Evolutionary conservation across 2,797 vertebrate species (phyloP).

Genomic region (Gymnothorax javanicus): DNA sequence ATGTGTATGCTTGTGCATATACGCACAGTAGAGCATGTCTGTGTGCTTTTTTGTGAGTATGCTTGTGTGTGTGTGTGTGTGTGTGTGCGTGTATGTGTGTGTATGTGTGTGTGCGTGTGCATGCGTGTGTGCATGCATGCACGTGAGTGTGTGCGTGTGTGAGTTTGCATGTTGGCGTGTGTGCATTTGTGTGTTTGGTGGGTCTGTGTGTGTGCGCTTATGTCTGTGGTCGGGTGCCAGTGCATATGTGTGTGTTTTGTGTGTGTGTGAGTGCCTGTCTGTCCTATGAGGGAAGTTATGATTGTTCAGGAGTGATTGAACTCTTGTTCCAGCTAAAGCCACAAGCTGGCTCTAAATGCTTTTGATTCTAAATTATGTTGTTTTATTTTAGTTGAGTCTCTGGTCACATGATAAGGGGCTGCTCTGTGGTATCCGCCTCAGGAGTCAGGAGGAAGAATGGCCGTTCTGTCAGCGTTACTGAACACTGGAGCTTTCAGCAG

Average conservation of each 20-base stretch:
- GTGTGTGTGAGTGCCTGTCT: neutral
- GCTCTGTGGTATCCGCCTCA: neutral
- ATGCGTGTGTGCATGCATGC: neutral
- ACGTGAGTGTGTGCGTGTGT: neutral
- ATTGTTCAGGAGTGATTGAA: neutral
- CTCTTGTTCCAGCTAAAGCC: neutral
- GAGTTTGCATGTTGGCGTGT: neutral
- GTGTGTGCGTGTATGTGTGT: neutral
- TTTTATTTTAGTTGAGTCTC: neutral
- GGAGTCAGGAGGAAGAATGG: neutral
- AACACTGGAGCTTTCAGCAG: conserved; percentile 4
- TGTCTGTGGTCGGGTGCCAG: neutral
- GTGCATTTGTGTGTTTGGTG: neutral
- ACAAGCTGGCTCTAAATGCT: neutral
- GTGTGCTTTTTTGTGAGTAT: too few relatives aligned
- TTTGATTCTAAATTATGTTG: neutral
- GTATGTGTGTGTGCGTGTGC: neutral
- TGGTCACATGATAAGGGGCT: neutral
- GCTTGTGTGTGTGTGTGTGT: neutral
- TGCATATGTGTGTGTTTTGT: neutral
- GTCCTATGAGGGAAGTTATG: neutral
- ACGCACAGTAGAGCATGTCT: too few relatives aligned
- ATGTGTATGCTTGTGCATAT: too few relatives aligned
- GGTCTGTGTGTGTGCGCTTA: neutral
- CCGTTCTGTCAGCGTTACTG: neutral